These are phyloP conservation scores for Drosophila niveifrons DNA, from an alignment of 2,888 invertebrate genomes.

Conservation along the genomic window DNA sequence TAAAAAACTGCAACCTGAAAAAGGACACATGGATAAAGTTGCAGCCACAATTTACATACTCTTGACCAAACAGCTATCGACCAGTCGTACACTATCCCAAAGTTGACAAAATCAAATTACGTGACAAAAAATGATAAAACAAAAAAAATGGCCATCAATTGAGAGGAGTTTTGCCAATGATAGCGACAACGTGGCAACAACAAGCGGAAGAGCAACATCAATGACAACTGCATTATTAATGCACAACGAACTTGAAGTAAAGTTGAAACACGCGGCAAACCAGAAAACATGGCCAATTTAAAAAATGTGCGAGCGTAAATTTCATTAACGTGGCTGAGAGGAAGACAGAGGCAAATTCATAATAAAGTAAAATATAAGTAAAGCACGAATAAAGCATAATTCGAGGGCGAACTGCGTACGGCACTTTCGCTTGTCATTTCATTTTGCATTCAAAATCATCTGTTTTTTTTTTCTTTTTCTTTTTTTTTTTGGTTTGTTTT, in stretches of 20 bases:
- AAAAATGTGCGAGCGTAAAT: conserved; percentile 64
- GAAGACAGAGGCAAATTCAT: conserved; percentile 23
- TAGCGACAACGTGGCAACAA: conserved; percentile 24
- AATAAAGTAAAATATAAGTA: conserved; percentile 28
- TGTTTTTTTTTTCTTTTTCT: conserved; percentile 24
- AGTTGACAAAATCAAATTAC: conserved; percentile 56
- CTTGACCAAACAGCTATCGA: conserved; percentile 44
- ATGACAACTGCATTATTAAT: conserved; percentile 79
- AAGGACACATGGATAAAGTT: conserved; percentile 38
- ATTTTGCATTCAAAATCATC: conserved; percentile 67
- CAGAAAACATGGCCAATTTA: conserved; percentile 66
- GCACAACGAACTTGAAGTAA: conserved; percentile 72
- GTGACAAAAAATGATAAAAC: conserved; percentile 13
- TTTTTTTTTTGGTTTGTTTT: conserved; percentile 20
- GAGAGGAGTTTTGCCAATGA: neutral
- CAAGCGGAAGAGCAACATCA: conserved; percentile 41
- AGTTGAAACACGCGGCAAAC: conserved; percentile 57
- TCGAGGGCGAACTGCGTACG: conserved; percentile 50
- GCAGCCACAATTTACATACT: conserved; percentile 52
- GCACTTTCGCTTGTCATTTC: conserved; percentile 53
- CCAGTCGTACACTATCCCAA: conserved; percentile 26
- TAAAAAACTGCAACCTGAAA: conserved; percentile 48
- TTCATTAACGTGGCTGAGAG: conserved; percentile 48
- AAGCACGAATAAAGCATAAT: conserved; percentile 44
- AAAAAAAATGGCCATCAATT: neutral